Evolutionary conservation across 1,140 invertebrate genomes (phyloP).

Genomic region (Mycetomoellerius zeteki): DNA sequence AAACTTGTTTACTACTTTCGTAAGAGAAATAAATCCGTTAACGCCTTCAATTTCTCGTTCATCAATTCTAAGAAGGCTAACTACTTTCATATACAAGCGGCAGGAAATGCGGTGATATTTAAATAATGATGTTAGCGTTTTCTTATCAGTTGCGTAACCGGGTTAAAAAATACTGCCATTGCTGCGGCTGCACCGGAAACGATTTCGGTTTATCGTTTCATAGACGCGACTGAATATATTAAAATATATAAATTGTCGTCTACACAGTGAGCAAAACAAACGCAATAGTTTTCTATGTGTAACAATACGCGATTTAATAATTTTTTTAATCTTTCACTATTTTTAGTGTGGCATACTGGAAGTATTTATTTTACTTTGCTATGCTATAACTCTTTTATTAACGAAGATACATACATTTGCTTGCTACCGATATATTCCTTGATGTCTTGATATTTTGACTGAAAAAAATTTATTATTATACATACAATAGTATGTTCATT

Average conservation of each 20-base stretch:
- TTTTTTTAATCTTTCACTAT: background rate
- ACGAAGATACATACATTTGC: too few species aligned
- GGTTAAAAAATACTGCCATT: constrained; percentile 35
- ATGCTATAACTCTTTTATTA: too few species aligned
- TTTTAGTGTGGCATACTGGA: too few species aligned
- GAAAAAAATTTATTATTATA: too few species aligned
- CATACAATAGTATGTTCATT: too few species aligned
- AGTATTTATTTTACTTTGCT: too few species aligned
- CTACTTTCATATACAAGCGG: constrained; percentile 27
- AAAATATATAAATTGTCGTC: background rate
- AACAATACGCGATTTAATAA: background rate
- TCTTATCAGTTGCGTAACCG: constrained; percentile 43
- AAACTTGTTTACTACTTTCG: constrained; percentile 15
- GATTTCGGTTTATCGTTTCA: constrained; percentile 25
- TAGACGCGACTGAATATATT: background rate
- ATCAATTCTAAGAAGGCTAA: constrained; percentile 45
- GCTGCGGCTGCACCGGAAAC: constrained; percentile 1
- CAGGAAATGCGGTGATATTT: constrained; percentile 27
- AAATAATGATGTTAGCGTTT: constrained; percentile 47
- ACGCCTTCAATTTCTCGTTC: constrained; percentile 54
- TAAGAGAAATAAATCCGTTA: constrained; percentile 50
- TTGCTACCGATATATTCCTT: too few species aligned
- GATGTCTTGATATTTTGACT: too few species aligned
- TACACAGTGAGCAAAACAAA: background rate
- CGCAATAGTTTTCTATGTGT: background rate